These are phyloP conservation scores for Drosophila putrida DNA, from an alignment of 2,888 invertebrate species.

Conservation along the genomic window DNA sequence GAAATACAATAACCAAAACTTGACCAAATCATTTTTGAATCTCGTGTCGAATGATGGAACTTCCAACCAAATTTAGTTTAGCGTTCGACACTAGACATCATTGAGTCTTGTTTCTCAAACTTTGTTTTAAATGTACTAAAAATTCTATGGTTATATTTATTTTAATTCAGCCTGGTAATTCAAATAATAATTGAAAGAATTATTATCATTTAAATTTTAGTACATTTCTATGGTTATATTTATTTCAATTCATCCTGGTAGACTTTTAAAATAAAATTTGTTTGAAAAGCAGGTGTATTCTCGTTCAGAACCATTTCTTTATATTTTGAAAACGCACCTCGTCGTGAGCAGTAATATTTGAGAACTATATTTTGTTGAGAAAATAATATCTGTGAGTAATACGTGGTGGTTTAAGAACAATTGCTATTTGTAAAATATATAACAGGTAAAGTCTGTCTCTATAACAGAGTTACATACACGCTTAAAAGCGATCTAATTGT, in stretches of 20 bases:
- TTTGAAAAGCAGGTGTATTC: not conserved
- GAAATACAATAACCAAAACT: slow-evolving; percentile 16
- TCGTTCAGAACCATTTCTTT: slow-evolving; percentile 10
- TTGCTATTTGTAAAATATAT: not conserved
- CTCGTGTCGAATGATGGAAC: slow-evolving; percentile 9
- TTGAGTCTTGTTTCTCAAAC: no score
- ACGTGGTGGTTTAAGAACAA: not conserved
- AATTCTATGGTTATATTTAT: no score
- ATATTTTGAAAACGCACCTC: not conserved
- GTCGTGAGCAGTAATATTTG: not conserved
- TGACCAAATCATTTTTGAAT: slow-evolving; percentile 35
- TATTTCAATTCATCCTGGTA: not conserved
- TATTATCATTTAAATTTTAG: no score
- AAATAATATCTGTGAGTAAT: not conserved
- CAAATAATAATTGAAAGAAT: no score
- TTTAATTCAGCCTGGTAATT: no score
- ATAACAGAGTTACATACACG: no score
- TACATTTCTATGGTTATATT: no score
- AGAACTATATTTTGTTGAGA: not conserved
- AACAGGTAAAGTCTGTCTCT: no score
- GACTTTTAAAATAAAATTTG: not conserved
- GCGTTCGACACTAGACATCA: no score
- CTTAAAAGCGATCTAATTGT: not conserved
- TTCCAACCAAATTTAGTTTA: not conserved
- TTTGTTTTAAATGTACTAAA: no score